phyloP scores from a whole-genome alignment of 1,140 invertebrate genomes.

The Drosophila burlai region DNA sequence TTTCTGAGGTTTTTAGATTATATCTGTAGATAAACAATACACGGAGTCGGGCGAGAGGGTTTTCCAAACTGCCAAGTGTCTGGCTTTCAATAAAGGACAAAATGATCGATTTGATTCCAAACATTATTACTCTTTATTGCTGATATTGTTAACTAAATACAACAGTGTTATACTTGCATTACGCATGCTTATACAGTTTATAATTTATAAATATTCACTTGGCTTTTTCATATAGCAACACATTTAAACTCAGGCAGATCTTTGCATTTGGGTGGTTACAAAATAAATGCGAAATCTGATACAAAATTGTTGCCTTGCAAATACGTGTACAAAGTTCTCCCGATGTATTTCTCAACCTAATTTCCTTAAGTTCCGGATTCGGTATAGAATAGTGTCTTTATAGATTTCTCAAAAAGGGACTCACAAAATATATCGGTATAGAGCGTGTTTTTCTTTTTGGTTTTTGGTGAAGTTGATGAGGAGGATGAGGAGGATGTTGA shows the following conservation, averaged over 20 bases:
- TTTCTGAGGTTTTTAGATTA: too few species aligned
- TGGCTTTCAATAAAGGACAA: neutral
- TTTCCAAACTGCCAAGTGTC: constrained; percentile 20
- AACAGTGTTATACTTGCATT: constrained; percentile 51
- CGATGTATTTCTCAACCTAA: constrained; percentile 9
- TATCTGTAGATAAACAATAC: constrained; percentile 65
- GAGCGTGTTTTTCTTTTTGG: constrained; percentile 39
- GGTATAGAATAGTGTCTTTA: constrained; percentile 35
- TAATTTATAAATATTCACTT: constrained; percentile 49
- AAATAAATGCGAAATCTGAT: constrained; percentile 52
- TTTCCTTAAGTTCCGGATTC: constrained; percentile 21
- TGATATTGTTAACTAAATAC: constrained; percentile 76
- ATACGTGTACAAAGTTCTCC: constrained; percentile 37
- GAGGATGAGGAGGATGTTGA: constrained; percentile 19
- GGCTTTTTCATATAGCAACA: constrained; percentile 39
- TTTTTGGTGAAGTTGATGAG: constrained; percentile 16
- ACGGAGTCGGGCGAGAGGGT: constrained; percentile 73
- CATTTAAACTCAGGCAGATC: constrained; percentile 40
- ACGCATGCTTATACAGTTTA: constrained; percentile 36
- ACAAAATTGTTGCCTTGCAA: constrained; percentile 35
- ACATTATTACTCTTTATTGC: constrained; percentile 74
- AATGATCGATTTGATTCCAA: constrained; percentile 34
- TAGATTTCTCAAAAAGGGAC: constrained; percentile 65
- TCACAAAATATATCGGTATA: constrained; percentile 74
- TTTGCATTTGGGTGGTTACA: constrained; percentile 36